Conservation (phyloP, 2,888 invertebrate genomes). For the Dermolepida albohirtum region DNA sequence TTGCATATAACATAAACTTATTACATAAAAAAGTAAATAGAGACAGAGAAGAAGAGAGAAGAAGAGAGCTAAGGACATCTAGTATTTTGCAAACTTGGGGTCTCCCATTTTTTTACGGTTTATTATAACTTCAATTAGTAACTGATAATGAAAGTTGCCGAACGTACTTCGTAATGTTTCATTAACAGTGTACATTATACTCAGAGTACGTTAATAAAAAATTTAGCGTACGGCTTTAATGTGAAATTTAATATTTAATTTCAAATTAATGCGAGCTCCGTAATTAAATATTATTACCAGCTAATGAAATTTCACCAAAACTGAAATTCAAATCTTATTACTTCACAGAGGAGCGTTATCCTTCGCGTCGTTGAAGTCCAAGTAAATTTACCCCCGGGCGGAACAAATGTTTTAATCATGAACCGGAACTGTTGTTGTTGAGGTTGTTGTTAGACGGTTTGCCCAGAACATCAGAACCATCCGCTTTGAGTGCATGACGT, state of each 20-base stretch:
- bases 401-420: constrained; percentile 16
- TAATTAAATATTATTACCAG: constrained; percentile 18
- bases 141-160: too few relatives aligned
- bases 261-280: constrained; percentile 9
- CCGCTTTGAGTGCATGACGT: too few relatives aligned
- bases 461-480: too few relatives aligned
- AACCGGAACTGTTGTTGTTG: constrained; percentile 12
- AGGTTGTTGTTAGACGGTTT: constrained; percentile 2
- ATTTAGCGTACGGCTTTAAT: not conserved
- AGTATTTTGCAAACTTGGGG: too few relatives aligned
- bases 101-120: too few relatives aligned
- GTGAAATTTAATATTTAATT: constrained; percentile 15
- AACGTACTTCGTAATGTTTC: too few relatives aligned
- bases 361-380: constrained; percentile 2
- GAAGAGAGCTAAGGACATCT: too few relatives aligned
- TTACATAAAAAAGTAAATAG: too few relatives aligned
- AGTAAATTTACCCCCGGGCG: constrained; percentile 8
- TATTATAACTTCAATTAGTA: too few relatives aligned
- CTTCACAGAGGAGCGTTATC: not conserved
- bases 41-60: too few relatives aligned
- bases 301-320: constrained; percentile 15
- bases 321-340: constrained; percentile 15
- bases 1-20: too few relatives aligned
- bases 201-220: not conserved
- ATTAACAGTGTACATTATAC: too few relatives aligned